Conservation (phyloP, 1,140 invertebrate species). For the Hetaerina americana region DNA sequence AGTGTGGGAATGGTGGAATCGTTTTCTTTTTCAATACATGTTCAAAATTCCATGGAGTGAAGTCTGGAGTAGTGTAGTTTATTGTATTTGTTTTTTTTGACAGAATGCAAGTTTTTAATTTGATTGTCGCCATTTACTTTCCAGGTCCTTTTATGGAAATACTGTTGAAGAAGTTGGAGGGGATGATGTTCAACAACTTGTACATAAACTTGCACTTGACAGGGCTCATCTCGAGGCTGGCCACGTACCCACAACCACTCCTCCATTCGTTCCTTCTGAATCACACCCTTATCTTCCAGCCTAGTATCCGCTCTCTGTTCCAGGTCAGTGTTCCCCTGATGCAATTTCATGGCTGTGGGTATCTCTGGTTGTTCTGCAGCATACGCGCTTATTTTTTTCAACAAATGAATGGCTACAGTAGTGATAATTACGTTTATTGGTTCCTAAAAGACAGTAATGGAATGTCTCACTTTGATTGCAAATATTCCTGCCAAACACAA, state of each 20-base stretch:
- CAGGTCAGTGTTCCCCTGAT: constrained; percentile 47
- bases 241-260: constrained; percentile 76
- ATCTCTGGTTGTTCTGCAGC: no score
- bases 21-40: no score
- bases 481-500: no score
- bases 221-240: constrained; percentile 70
- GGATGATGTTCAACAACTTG: constrained; percentile 72
- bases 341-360: neutral
- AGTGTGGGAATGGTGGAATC: no score
- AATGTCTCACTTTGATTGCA: no score
- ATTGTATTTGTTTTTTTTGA: neutral
- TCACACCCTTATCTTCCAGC: constrained; percentile 73
- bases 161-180: constrained; percentile 68
- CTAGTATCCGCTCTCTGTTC: constrained; percentile 77
- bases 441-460: no score
- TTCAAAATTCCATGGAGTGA: no score
- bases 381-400: no score
- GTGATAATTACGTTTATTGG: no score
- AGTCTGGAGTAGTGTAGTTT: no score
- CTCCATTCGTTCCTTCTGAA: constrained; percentile 77
- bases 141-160: constrained; percentile 72
- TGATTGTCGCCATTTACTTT: constrained; percentile 7
- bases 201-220: constrained; percentile 81
- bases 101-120: neutral
- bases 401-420: no score